Conservation (phyloP, 2,888 invertebrate species). For the Venusia cambrica region DNA sequence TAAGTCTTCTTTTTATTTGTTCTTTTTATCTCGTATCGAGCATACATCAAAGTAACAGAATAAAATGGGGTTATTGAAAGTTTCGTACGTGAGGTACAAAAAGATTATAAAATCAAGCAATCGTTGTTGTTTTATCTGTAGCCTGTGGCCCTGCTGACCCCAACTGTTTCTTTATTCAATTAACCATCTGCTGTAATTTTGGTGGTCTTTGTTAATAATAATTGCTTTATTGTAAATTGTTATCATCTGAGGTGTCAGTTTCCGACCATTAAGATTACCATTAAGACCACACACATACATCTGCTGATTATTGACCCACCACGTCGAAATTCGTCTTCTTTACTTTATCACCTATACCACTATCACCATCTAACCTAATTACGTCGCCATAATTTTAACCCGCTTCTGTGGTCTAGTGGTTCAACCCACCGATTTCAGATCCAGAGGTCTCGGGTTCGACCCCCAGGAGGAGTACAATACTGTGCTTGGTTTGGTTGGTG, state of each 20-base stretch:
- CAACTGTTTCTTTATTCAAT: slow-evolving; percentile 43
- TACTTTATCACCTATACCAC: too few relatives aligned
- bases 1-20: slow-evolving; percentile 27
- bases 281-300: slow-evolving; percentile 20
- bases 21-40: slow-evolving; percentile 26
- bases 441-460: too few relatives aligned
- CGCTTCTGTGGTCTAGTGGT: too few relatives aligned
- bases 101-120: slow-evolving; percentile 21
- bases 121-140: slow-evolving; percentile 39
- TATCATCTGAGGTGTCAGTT: slow-evolving; percentile 29
- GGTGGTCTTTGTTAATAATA: slow-evolving; percentile 35
- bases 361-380: too few relatives aligned
- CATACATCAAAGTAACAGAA: slow-evolving; percentile 30
- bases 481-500: too few relatives aligned
- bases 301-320: slow-evolving; percentile 17
- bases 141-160: slow-evolving; percentile 28
- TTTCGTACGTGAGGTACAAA: slow-evolving; percentile 40
- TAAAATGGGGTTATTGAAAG: slow-evolving; percentile 38
- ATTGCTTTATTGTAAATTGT: slow-evolving; percentile 21
- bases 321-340: slow-evolving; percentile 7
- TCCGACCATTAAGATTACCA: slow-evolving; percentile 24
- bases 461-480: too few relatives aligned
- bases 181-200: slow-evolving; percentile 37
- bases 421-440: too few relatives aligned
- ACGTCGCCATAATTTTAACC: too few relatives aligned